Base-by-base conservation (phyloP, 2,113 vertebrate species). In the Syngnathus scovelli region DNA sequence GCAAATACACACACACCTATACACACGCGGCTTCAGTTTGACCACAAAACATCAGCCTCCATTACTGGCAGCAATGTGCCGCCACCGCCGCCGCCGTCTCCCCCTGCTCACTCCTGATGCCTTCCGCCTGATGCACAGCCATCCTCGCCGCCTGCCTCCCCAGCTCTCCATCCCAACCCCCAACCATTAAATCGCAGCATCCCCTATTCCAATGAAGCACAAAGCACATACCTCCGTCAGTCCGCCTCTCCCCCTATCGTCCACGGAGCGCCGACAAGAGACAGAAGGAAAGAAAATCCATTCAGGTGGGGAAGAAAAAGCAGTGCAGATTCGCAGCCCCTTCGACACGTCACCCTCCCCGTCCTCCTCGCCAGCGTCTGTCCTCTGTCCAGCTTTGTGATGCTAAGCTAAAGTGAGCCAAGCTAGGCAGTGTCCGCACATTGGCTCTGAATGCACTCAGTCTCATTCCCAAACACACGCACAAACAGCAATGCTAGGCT, bases 351-450 rank as follows among this genome's bases (percentile, higher is more conserved):
- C 78, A 49, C 82, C 71, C 75, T 89, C 89, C 90, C 81, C 85
- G 90, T 88, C 88, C 68, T 89, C 90, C 72, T 79, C 73, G 77
- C 21, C 70, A 81, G 66, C 37, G 71, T 84, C 82, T 85, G 81
- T 83, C 84, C 85, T 83, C 84, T 82, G 85, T 87, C 87, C 82
- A 82, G 84, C 78, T 82, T 71, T 88, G 91, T 85, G 75, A 92
- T 84, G 91, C 92, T 90, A 86, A 85, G 90, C 93, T 94, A 92
- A 89, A 80, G 85, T 82, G 83, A 77, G 92, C 91, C 92, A 90
- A 72, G 75, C 88, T 85, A 87, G 82, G 82, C 82, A 83, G 82
- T 80, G 80, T 87, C 83, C 77, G 83, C 84, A 85, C 86, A 72
- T 67, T 78, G 83, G 78, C 74, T 86, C 75, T 70, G 68, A 78